phyloP scores from a whole-genome alignment of 2,797 vertebrate genomes.

The Microchirus variegatus region DNA sequence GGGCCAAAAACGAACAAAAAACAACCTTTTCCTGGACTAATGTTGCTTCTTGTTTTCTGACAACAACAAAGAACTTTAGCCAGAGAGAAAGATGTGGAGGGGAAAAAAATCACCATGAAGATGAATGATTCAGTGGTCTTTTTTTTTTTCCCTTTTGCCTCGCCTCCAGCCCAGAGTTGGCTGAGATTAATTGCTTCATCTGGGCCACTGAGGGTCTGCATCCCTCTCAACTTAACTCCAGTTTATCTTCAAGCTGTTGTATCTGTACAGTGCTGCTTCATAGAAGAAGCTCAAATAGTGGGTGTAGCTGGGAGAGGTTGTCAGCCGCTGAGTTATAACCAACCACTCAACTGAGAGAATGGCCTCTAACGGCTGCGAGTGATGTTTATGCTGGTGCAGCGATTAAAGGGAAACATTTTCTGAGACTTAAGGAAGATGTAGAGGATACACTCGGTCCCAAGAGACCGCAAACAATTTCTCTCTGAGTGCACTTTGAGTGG shows the following conservation, averaged over 20 bases:
- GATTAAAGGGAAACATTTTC: constrained; percentile 15
- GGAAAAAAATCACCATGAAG: constrained; percentile 14
- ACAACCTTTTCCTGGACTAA: constrained; percentile 3
- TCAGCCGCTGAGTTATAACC: constrained; percentile 14
- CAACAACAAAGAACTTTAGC: constrained; percentile 13
- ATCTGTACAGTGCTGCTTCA: constrained; percentile 9
- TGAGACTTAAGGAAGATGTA: not conserved
- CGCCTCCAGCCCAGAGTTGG: constrained; percentile 25
- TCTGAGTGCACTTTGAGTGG: constrained; percentile 7
- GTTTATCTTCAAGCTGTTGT: constrained; percentile 31
- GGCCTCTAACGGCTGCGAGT: constrained; percentile 7
- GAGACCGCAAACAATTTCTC: constrained; percentile 1
- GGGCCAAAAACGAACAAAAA: not conserved
- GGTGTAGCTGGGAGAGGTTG: constrained; percentile 15
- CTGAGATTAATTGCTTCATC: constrained; percentile 59
- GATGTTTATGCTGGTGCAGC: not conserved
- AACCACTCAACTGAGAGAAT: constrained; percentile 2
- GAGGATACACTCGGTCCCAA: constrained; percentile 2
- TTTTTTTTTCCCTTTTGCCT: not conserved
- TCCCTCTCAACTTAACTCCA: constrained; percentile 24
- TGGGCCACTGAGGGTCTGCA: constrained; percentile 33
- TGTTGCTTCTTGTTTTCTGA: constrained; percentile 3
- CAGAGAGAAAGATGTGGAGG: not conserved
- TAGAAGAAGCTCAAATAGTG: constrained; percentile 14
- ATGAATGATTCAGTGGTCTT: constrained; percentile 38